Percentiles rank a stretch among this genome's conserved stretches.
phyloP scores from a whole-genome alignment of 2,797 vertebrate species.

The Ptychadena robeensis region DNA sequence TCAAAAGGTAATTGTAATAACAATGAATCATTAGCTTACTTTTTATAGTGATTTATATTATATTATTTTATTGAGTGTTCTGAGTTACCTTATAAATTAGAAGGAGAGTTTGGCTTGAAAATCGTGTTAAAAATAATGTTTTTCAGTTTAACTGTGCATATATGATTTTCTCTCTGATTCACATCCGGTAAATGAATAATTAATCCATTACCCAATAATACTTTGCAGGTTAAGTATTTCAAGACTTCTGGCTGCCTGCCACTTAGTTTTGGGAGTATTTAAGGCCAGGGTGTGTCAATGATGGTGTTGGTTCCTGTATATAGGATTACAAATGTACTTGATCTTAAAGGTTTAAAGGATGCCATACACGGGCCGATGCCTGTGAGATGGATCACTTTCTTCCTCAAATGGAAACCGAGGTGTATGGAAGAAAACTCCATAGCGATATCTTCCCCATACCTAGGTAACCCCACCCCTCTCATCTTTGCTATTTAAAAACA shows the following conservation, averaged over 20 bases:
- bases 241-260: background rate
- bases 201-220: slow-evolving; percentile 6
- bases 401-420: too few species aligned
- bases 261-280: slow-evolving; percentile 16
- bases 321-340: background rate
- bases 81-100: background rate
- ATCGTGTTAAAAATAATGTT: background rate
- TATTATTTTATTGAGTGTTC: too few species aligned
- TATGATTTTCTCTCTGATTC: slow-evolving; percentile 26
- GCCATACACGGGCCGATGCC: too few species aligned
- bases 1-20: too few species aligned
- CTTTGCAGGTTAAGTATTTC: background rate
- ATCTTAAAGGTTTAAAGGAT: background rate
- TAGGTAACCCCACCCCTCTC: background rate
- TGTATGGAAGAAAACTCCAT: too few species aligned
- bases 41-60: too few species aligned
- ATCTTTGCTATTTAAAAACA: too few species aligned
- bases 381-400: too few species aligned
- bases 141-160: background rate
- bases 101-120: background rate
- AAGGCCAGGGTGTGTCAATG: slow-evolving; percentile 27
- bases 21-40: too few species aligned
- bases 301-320: background rate
- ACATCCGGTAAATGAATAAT: slow-evolving; percentile 38
- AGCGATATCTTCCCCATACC: too few species aligned